These are phyloP conservation scores for Scaptomyza polygonia DNA, from an alignment of 2,888 invertebrate species.

Conservation along the genomic window DNA sequence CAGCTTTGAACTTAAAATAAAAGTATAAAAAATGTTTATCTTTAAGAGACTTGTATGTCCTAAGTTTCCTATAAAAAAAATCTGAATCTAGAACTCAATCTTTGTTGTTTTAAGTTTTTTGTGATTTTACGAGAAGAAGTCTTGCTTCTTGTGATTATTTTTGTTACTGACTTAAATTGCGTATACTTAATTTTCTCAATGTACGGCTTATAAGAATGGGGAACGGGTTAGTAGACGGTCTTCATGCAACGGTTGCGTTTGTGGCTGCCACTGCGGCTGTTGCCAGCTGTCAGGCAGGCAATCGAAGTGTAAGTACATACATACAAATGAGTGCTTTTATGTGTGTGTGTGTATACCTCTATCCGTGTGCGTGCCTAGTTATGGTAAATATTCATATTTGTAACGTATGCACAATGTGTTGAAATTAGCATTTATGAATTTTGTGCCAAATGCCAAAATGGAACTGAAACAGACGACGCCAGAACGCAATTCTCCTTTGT, in stretches of 20 bases:
- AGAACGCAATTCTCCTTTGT: conserved; percentile 32
- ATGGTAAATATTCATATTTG: conserved; percentile 80
- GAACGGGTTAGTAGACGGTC: background rate
- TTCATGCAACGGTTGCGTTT: conserved; percentile 33
- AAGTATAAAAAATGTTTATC: too few relatives aligned
- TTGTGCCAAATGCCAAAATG: conserved; percentile 77
- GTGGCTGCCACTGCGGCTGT: conserved; percentile 40
- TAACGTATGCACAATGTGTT: conserved; percentile 79
- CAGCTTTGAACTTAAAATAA: too few relatives aligned
- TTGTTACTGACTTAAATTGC: background rate
- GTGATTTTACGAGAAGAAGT: background rate
- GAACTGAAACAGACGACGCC: conserved; percentile 58
- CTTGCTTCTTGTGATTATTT: background rate
- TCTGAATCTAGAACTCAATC: too few relatives aligned
- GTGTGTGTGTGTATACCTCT: background rate
- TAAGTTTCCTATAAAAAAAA: too few relatives aligned
- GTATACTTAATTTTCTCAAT: conserved; percentile 1
- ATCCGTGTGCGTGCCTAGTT: conserved; percentile 63
- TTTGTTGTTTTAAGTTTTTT: background rate
- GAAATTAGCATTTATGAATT: conserved; percentile 83
- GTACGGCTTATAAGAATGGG: background rate
- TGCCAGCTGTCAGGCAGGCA: conserved; percentile 38
- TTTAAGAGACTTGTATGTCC: too few relatives aligned
- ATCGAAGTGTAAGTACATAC: conserved; percentile 41
- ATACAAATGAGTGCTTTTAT: background rate